Evolutionary conservation across 2,113 vertebrate species (phyloP), one percentile per base, ranked within the genome.

Genomic region (Sitta europaea): DNA sequence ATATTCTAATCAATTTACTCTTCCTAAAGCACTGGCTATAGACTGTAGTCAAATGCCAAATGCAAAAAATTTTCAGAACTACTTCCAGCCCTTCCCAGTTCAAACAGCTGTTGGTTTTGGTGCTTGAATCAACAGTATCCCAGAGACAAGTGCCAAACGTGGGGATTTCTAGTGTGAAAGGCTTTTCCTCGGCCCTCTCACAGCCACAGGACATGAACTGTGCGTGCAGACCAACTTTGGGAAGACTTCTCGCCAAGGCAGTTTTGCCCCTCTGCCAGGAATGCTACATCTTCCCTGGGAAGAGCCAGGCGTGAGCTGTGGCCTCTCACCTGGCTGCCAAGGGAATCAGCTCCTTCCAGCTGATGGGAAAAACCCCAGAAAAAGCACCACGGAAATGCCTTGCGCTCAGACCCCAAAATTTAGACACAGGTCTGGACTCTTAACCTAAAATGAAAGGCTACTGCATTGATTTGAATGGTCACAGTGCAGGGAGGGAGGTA

Each of bases 81-180:
- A 63, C 43, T 79, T 58, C 24, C 24, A 42, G 62, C 19, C 79
- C 75, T 71, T 71, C 35, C 53, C 40, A 58, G 23, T 58, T 45
- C 38, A 51, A 58, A 50, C 8, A 45, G 23, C 50, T 11, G 8
- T 13, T 36, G 45, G 22, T 29, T 38, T 54, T 6, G 5, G 43
- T 33, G 35, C 53, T 51, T 25, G 16, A 82, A 51, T 18, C 21
- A 33, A 19, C 1, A 79, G 12, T 1, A 36, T 4, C 11, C 38
- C 2, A 62, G 17, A 55, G 27, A 72, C 13, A 42, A 55, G 2
- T 14, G n/a, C 15, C 31, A 57, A 22, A 38, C 0, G 0, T 3
- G 17, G 8, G 7, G 6, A 3, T 40, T 28, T 66, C 59, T 24
- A 45, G 28, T 10, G 33, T 38, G 33, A 66, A 78, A 75, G 38